Conservation (phyloP, 2,888 invertebrate genomes). For the Meliscaeva auricollis region DNA sequence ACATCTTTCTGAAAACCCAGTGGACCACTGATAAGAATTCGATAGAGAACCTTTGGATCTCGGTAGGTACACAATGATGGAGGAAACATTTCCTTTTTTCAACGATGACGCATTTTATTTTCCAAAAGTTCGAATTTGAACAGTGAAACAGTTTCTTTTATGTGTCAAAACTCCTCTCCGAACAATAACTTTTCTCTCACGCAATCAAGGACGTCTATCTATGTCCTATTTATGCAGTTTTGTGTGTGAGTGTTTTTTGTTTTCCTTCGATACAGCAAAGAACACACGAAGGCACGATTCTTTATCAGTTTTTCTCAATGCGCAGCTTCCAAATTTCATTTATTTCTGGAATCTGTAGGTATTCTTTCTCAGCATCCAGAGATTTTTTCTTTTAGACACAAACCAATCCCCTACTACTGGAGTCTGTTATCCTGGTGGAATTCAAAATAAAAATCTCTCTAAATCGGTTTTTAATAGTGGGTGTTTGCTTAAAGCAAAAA, state of each 20-base stretch:
- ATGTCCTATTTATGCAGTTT: constrained; percentile 9
- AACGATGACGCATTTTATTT: not conserved
- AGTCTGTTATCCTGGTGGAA: constrained; percentile 62
- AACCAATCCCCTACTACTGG: constrained; percentile 34
- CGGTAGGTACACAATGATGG: not conserved
- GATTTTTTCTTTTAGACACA: not conserved
- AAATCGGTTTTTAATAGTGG: constrained; percentile 72
- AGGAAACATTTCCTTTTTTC: not conserved
- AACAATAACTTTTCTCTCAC: not conserved
- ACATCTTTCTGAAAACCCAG: constrained; percentile 72
- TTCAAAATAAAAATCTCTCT: constrained; percentile 76
- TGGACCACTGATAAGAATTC: constrained; percentile 62
- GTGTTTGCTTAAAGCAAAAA: constrained; percentile 37
- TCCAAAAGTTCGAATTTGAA: not conserved
- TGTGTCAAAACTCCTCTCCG: not conserved
- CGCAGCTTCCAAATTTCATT: constrained; percentile 58
- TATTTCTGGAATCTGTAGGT: not conserved
- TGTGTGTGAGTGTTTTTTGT: not conserved
- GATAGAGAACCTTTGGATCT: constrained; percentile 37
- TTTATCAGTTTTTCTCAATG: constrained; percentile 25
- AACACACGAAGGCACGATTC: not conserved
- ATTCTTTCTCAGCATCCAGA: constrained; percentile 19
- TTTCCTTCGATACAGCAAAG: not conserved
- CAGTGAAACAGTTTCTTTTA: too few relatives aligned
- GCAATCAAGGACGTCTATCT: constrained; percentile 28